Base-by-base conservation (phyloP, 2,888 invertebrate species). In the Acrobasis suavella region DNA sequence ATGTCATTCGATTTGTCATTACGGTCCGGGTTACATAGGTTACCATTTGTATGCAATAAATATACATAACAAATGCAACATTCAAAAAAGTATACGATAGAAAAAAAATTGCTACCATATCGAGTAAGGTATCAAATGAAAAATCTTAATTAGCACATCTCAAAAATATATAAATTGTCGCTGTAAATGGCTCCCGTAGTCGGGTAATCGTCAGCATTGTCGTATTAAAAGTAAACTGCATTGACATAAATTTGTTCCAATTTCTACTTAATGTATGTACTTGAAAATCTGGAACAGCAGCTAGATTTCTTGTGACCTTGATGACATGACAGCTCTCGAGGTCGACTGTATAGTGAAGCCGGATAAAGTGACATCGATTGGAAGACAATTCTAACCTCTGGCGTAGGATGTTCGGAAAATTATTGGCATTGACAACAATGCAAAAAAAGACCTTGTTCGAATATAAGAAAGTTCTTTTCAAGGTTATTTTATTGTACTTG, bases 261-360 rank as follows among this genome's bases (percentile, higher is more conserved):
- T 50, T 60, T 60, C 16, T 22, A 51, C 50, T 60, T 62, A 61
- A 66, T 68, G 64, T 67, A 42, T 69, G 69, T 54, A 61, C 62
- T 37, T 39, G 52, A 60, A 64, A 60, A 66, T 63, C 63, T 58
- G 37, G 58, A 60, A 54, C 65, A 39, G 59, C 55, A 55, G 60
- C 22, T 62, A 58, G 61, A 64, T 67, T 69, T 68, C 62, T 69
- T 67, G 52, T 68, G 68, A 65, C 71, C 71, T 71, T 72, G 72
- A 69, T 72, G 70, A 63, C 66, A 65, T 62, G 65, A 63, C 65
- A 62, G 52, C 60, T 16, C 51, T 54, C 66, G 67, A 71, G 72
- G 69, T 64, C 69, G 15, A 38, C 54, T 16, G 39, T 46, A 59
- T 59, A 49, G 63, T 59, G 58, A 65, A 62, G 64, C 64, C 60